Evolutionary conservation across 2,113 vertebrate genomes (phyloP).

Genomic region (Coracopsis vasa): DNA sequence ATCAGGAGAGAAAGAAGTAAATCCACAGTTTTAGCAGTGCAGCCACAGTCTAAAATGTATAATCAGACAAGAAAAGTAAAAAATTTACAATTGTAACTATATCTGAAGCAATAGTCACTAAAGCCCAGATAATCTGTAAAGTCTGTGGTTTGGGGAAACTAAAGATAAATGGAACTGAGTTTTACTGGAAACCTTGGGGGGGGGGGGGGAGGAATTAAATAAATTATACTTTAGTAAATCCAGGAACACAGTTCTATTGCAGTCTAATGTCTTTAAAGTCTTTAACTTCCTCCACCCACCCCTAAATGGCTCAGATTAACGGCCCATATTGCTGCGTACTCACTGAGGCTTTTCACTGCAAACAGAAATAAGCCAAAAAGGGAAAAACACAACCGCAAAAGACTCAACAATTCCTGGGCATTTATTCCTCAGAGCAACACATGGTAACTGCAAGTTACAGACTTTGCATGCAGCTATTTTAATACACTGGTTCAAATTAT

Average conservation of each 20-base stretch:
- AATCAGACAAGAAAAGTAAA: background rate
- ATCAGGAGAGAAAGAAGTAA: fast-evolving
- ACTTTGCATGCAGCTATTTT: background rate
- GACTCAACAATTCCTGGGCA: background rate
- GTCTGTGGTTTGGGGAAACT: background rate
- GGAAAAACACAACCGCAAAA: fast-evolving
- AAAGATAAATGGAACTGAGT: background rate
- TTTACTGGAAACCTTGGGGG: background rate
- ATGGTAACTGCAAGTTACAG: fast-evolving
- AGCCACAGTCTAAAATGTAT: background rate
- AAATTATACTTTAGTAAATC: background rate
- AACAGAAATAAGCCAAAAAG: background rate
- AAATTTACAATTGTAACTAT: background rate
- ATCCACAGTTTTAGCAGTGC: background rate
- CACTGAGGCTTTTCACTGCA: background rate
- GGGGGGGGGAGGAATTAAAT: background rate
- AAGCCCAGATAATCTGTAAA: background rate
- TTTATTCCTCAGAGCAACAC: background rate
- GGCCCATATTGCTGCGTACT: background rate
- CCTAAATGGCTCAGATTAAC: background rate
- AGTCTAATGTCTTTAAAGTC: background rate
- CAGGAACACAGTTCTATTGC: background rate
- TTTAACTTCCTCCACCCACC: background rate
- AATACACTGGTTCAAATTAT: background rate
- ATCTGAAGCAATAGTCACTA: background rate